Evolutionary conservation across 2,113 vertebrate species (phyloP).

Genomic region (Rostratula benghalensis): DNA sequence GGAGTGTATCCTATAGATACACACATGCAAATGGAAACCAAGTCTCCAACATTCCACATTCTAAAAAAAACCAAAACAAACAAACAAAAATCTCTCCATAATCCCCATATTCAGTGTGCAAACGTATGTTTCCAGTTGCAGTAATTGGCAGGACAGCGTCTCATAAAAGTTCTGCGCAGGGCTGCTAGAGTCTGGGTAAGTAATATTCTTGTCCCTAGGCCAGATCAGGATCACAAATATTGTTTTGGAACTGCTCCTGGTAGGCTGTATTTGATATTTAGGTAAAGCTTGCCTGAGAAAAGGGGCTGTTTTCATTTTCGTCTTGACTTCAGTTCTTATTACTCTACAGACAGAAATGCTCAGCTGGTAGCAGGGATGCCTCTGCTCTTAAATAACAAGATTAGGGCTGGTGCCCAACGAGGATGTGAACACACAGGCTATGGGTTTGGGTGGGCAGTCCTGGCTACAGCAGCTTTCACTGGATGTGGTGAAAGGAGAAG

Average conservation of each 20-base stretch:
- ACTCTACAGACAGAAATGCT: slow-evolving; percentile 40
- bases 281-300: slow-evolving; percentile 43
- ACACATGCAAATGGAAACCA: neutral
- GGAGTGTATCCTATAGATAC: neutral
- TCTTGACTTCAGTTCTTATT: slow-evolving; percentile 48
- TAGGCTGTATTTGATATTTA: slow-evolving; percentile 46
- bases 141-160: slow-evolving; percentile 56
- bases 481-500: neutral
- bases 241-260: slow-evolving; percentile 55
- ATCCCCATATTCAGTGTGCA: neutral
- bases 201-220: slow-evolving; percentile 63
- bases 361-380: slow-evolving; percentile 13
- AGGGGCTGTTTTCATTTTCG: slow-evolving; percentile 51
- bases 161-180: slow-evolving; percentile 49
- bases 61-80: neutral
- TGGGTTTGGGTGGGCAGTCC: neutral
- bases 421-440: neutral
- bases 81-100: neutral
- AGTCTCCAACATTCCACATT: neutral
- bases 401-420: neutral
- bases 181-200: slow-evolving; percentile 43
- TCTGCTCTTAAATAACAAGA: neutral
- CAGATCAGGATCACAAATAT: slow-evolving; percentile 65
- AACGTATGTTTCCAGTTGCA: slow-evolving; percentile 47
- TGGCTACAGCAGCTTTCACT: neutral